Conservation (phyloP, 2,888 invertebrate genomes). For the Andrena haemorrhoa region DNA sequence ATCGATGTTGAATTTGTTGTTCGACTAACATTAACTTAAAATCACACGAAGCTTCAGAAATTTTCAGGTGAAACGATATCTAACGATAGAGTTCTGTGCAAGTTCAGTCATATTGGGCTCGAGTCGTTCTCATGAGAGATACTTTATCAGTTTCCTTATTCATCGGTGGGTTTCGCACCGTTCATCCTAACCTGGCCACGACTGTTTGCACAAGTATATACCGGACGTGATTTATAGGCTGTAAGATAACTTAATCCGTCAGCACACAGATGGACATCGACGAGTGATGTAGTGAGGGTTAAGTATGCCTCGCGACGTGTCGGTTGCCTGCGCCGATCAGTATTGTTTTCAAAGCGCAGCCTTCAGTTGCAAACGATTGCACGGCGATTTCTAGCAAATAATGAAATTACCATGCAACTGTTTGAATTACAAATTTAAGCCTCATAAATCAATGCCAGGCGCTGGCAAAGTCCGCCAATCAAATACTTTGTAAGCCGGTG, state of each 20-base stretch:
- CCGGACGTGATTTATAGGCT: conserved; percentile 78
- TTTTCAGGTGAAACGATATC: too few species aligned
- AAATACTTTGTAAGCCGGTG: too few species aligned
- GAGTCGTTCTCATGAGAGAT: conserved; percentile 31
- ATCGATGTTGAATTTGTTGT: too few species aligned
- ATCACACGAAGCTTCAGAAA: too few species aligned
- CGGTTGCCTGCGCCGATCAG: conserved; percentile 19
- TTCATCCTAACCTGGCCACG: conserved; percentile 61
- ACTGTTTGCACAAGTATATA: conserved; percentile 72
- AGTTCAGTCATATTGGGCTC: conserved; percentile 15
- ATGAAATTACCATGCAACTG: background rate
- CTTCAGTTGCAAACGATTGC: conserved; percentile 12
- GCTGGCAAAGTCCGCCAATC: background rate
- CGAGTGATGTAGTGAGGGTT: conserved; percentile 38
- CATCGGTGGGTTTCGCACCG: conserved; percentile 22
- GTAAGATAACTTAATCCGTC: conserved; percentile 77
- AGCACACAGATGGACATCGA: conserved; percentile 66
- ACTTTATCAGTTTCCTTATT: conserved; percentile 49
- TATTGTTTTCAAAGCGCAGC: conserved; percentile 30
- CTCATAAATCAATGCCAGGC: too few species aligned
- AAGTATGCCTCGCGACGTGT: conserved; percentile 34
- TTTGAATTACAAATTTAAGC: background rate
- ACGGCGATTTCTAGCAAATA: background rate
- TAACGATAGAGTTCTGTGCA: background rate
- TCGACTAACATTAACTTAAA: too few species aligned